phyloP scores from a whole-genome alignment of 2,113 vertebrate genomes.

The Haemorhous mexicanus region DNA sequence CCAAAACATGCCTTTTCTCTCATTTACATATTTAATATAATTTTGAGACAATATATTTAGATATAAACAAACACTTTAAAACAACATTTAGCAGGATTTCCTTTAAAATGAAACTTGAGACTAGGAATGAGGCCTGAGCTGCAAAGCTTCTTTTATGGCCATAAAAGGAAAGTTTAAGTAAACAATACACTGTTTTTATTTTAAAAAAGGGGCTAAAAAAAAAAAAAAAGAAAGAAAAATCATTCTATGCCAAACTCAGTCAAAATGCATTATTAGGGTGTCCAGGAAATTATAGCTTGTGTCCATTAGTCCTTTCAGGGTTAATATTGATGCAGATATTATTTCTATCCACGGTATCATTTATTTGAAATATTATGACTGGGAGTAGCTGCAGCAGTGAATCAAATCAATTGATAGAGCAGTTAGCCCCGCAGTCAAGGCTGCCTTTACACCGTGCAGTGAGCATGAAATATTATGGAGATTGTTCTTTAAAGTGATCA shows the following conservation, averaged over 20 bases:
- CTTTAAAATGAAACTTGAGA: background rate
- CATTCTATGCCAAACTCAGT: slow-evolving; percentile 60
- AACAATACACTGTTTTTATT: slow-evolving; percentile 1
- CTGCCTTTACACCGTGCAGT: slow-evolving; percentile 83
- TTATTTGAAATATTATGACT: slow-evolving; percentile 99
- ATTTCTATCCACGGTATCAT: slow-evolving; percentile 97
- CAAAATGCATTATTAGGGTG: slow-evolving; percentile 87
- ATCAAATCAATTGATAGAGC: slow-evolving; percentile 99
- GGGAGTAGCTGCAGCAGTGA: slow-evolving; percentile 92
- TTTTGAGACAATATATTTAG: background rate
- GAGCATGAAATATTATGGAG: slow-evolving; percentile 99
- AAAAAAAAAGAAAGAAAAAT: slow-evolving; percentile 67
- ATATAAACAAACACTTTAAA: background rate
- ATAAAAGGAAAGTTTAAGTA: slow-evolving; percentile 52
- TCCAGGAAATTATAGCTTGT: slow-evolving; percentile 89
- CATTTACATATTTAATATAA: background rate
- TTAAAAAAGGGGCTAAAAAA: background rate
- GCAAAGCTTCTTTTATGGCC: background rate
- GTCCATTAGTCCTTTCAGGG: slow-evolving; percentile 98
- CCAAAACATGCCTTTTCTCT: background rate
- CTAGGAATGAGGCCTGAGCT: background rate
- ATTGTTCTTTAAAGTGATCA: slow-evolving; percentile 99
- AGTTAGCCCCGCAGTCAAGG: slow-evolving; percentile 87
- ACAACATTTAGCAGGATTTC: background rate
- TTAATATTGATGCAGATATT: slow-evolving; percentile 99